Conservation (phyloP, 2,113 vertebrate genomes). For the Gobiocypris rarus region DNA sequence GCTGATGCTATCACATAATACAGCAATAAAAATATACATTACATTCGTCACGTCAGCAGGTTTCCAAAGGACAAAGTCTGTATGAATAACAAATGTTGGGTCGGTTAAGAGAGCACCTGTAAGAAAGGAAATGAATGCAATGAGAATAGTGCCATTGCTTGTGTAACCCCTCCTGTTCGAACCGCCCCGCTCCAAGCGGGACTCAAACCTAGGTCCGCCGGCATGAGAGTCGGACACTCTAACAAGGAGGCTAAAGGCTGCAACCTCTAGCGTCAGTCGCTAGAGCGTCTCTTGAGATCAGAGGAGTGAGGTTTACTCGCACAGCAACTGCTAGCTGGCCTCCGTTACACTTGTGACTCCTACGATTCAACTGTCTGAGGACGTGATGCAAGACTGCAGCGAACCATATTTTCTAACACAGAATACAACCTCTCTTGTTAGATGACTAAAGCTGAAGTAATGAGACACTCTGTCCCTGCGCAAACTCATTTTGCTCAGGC, state of each 20-base stretch:
- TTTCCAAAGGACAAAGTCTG: neutral
- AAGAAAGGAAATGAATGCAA: neutral
- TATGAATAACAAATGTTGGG: neutral
- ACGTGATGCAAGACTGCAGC: neutral
- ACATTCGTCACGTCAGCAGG: neutral
- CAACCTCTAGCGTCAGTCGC: too few relatives aligned
- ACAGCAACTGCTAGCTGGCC: too few relatives aligned
- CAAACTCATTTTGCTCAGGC: constrained; percentile 31
- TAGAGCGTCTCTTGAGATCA: too few relatives aligned
- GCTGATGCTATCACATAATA: constrained; percentile 17
- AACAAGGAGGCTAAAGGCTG: too few relatives aligned
- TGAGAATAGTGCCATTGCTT: neutral
- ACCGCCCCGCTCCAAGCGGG: too few relatives aligned
- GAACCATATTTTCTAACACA: constrained; percentile 20
- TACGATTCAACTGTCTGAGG: neutral
- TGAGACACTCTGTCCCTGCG: constrained; percentile 21
- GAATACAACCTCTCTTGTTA: neutral
- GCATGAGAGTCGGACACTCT: too few relatives aligned
- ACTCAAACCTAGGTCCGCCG: too few relatives aligned
- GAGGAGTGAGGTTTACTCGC: too few relatives aligned
- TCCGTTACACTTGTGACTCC: too few relatives aligned
- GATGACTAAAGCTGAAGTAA: constrained; percentile 33
- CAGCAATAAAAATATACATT: neutral
- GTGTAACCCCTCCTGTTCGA: too few relatives aligned
- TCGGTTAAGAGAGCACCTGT: neutral